phyloP scores from a whole-genome alignment of 1,140 invertebrate species.

The Coenobita brevimanus region DNA sequence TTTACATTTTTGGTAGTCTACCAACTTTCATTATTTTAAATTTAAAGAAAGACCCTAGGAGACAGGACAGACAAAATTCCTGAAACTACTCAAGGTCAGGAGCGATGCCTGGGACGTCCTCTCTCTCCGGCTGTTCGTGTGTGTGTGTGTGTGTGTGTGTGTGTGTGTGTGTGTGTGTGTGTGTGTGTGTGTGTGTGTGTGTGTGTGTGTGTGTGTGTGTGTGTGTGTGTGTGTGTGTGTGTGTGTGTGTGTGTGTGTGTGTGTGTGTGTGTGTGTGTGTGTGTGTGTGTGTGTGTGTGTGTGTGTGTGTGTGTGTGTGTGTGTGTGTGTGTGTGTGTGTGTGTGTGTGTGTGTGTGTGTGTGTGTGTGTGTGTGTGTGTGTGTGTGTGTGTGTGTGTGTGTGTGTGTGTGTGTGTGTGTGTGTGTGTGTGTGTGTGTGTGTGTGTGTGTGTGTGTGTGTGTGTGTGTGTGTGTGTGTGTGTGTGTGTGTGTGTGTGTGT shows the following conservation, averaged over 20 bases:
- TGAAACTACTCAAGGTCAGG: too few relatives aligned
- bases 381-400: background rate
- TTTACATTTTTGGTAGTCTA: too few relatives aligned
- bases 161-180: too few relatives aligned
- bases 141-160: too few relatives aligned
- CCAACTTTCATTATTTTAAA: too few relatives aligned
- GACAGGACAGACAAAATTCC: too few relatives aligned
- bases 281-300: slow-evolving; percentile 32
- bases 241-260: slow-evolving; percentile 50
- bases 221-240: slow-evolving; percentile 17
- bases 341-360: background rate
- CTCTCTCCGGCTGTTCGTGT: too few relatives aligned
- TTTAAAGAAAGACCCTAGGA: too few relatives aligned
- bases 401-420: slow-evolving; percentile 8
- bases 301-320: slow-evolving; percentile 20
- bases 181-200: too few relatives aligned
- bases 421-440: slow-evolving; percentile 3
- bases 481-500: background rate
- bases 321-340: background rate
- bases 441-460: background rate
- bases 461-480: background rate
- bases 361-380: slow-evolving; percentile 3
- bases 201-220: too few relatives aligned
- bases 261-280: slow-evolving; percentile 29
- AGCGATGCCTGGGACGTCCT: too few relatives aligned